Evolutionary conservation across 2,888 invertebrate species (phyloP).

Genomic region (Mimumesa dahlbomi): DNA sequence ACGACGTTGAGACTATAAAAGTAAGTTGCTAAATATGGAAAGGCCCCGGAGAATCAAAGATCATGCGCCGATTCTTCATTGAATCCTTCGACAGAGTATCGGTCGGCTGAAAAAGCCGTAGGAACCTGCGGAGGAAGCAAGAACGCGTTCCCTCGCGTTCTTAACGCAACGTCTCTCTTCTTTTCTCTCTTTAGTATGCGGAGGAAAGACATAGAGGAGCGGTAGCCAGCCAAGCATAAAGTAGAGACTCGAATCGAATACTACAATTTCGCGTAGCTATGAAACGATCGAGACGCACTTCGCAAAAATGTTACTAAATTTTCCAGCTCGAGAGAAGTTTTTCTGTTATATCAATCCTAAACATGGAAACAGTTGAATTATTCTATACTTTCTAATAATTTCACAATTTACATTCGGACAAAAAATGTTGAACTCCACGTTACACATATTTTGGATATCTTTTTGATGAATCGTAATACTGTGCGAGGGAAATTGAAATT

Average conservation of each 20-base stretch:
- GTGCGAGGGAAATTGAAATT: too few species aligned
- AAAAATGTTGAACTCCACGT: too few species aligned
- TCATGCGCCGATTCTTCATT: conserved; percentile 50
- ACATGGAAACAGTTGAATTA: too few species aligned
- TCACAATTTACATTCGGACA: too few species aligned
- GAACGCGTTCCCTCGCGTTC: conserved; percentile 64
- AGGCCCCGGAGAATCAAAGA: conserved; percentile 38
- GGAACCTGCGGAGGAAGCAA: conserved; percentile 58
- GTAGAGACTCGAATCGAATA: conserved; percentile 73
- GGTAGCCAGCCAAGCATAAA: conserved; percentile 75
- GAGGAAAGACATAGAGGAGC: conserved; percentile 70
- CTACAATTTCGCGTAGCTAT: conserved; percentile 67
- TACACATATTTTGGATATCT: too few species aligned
- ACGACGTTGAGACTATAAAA: conserved; percentile 3
- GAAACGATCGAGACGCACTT: conserved; percentile 63
- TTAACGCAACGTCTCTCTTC: conserved; percentile 53
- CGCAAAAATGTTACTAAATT: too few species aligned
- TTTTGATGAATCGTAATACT: too few species aligned
- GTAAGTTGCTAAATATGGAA: conserved; percentile 39
- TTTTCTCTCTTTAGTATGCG: conserved; percentile 58
- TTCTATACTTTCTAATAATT: too few species aligned
- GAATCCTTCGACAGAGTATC: conserved; percentile 56
- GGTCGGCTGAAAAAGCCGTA: conserved; percentile 51
- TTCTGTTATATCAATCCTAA: too few species aligned
- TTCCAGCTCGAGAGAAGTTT: too few species aligned